These are phyloP conservation scores for Cosmia pyralina DNA, from an alignment of 2,888 invertebrate species.

Conservation along the genomic window DNA sequence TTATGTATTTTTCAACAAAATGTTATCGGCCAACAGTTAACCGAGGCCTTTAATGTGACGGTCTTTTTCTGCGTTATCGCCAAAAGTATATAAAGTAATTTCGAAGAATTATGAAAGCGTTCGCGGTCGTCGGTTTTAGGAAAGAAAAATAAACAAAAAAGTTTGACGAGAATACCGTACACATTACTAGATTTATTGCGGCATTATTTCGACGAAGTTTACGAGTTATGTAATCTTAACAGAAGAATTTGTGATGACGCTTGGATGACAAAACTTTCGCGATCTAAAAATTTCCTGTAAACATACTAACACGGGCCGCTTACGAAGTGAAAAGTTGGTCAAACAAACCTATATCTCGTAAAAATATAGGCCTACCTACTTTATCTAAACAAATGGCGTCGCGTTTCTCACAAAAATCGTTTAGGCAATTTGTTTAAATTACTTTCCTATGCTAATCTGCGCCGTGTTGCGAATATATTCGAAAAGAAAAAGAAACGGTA, in stretches of 20 bases:
- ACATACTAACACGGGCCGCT: constrained; percentile 62
- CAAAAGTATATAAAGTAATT: constrained; percentile 80
- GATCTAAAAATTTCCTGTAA: constrained; percentile 67
- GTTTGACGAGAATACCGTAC: constrained; percentile 74
- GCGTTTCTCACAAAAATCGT: constrained; percentile 84
- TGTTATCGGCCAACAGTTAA: constrained; percentile 82
- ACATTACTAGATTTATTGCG: constrained; percentile 75
- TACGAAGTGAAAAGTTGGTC: constrained; percentile 68
- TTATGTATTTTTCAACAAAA: constrained; percentile 83
- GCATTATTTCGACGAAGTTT: constrained; percentile 75
- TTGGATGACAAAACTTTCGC: constrained; percentile 72
- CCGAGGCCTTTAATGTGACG: constrained; percentile 76
- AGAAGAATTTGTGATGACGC: constrained; percentile 70
- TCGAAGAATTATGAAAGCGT: constrained; percentile 78
- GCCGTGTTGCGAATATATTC: constrained; percentile 84
- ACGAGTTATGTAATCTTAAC: constrained; percentile 74
- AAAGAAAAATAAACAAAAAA: constrained; percentile 77
- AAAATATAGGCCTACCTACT: constrained; percentile 74
- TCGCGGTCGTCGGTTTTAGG: constrained; percentile 68
- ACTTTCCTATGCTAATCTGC: constrained; percentile 87
- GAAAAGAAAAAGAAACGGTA: constrained; percentile 75
- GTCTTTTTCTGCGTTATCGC: constrained; percentile 77
- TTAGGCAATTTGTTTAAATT: constrained; percentile 88
- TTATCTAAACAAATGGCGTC: constrained; percentile 80
- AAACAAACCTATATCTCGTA: constrained; percentile 68